phyloP scores from a whole-genome alignment of 2,888 invertebrate genomes.

The Thyatira batis region DNA sequence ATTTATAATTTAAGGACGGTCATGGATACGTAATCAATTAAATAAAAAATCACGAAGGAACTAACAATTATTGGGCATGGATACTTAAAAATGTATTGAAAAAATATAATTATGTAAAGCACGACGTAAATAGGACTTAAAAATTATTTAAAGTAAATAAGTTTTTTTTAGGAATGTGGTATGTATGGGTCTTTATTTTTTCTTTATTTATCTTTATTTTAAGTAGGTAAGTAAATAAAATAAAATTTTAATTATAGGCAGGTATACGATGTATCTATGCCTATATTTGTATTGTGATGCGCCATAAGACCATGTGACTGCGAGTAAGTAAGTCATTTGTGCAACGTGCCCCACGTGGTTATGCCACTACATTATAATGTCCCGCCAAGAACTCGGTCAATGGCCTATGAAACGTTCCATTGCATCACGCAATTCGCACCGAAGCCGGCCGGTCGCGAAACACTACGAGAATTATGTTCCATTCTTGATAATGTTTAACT shows the following conservation, averaged over 20 bases:
- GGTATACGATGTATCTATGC: no score
- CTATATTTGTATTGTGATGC: no score
- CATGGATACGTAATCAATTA: slow-evolving; percentile 36
- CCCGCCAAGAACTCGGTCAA: slow-evolving; percentile 43
- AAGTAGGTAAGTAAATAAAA: no score
- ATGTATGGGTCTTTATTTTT: no score
- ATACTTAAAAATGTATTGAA: slow-evolving; percentile 31
- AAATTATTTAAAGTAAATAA: no score
- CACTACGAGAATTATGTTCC: slow-evolving; percentile 38
- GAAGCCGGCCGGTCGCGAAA: slow-evolving; percentile 19
- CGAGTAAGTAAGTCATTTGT: slow-evolving; percentile 22
- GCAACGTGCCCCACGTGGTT: slow-evolving; percentile 14
- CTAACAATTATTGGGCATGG: slow-evolving; percentile 23
- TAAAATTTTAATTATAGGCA: no score
- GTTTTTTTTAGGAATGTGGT: no score
- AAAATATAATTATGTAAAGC: slow-evolving; percentile 15
- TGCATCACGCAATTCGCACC: slow-evolving; percentile 39
- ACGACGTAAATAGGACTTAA: not conserved
- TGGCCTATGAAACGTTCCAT: slow-evolving; percentile 44
- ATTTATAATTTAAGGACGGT: slow-evolving; percentile 47
- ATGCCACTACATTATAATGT: slow-evolving; percentile 47
- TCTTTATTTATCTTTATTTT: no score
- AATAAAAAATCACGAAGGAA: slow-evolving; percentile 27
- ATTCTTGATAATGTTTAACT: slow-evolving; percentile 48
- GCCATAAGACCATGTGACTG: slow-evolving; percentile 1